Conservation (phyloP, 2,797 vertebrate genomes). For the Intellagama lesueurii region DNA sequence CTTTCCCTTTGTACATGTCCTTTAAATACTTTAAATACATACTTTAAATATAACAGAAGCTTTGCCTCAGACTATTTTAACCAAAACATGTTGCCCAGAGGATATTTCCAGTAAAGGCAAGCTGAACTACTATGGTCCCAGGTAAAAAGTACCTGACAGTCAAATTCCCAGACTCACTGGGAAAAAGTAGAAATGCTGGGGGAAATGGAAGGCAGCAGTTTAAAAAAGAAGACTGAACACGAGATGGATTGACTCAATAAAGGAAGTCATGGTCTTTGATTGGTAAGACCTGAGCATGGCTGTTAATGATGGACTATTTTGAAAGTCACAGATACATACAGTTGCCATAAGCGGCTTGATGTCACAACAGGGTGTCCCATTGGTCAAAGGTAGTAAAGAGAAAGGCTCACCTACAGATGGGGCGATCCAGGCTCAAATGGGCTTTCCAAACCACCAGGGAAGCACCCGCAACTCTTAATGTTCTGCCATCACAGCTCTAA, state of each 20-base stretch:
- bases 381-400: background rate
- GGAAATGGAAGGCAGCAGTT: too few relatives aligned
- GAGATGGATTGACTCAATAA: too few relatives aligned
- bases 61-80: background rate
- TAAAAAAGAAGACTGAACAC: too few relatives aligned
- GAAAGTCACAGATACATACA: too few relatives aligned
- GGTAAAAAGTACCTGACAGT: too few relatives aligned
- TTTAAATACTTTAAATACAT: background rate
- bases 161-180: too few relatives aligned
- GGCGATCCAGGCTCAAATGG: background rate
- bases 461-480: background rate
- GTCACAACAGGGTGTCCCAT: background rate
- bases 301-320: too few relatives aligned
- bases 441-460: background rate
- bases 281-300: too few relatives aligned
- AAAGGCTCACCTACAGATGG: background rate
- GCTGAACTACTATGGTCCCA: background rate
- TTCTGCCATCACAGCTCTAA: background rate
- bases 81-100: background rate
- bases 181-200: too few relatives aligned
- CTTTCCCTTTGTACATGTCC: background rate
- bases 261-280: too few relatives aligned
- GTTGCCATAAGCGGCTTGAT: too few relatives aligned
- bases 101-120: background rate
- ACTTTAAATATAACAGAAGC: constrained; percentile 20